Evolutionary conservation across 2,113 vertebrate species (phyloP), one percentile per base, ranked within the genome.

Genomic region (Tenrec ecaudatus): DNA sequence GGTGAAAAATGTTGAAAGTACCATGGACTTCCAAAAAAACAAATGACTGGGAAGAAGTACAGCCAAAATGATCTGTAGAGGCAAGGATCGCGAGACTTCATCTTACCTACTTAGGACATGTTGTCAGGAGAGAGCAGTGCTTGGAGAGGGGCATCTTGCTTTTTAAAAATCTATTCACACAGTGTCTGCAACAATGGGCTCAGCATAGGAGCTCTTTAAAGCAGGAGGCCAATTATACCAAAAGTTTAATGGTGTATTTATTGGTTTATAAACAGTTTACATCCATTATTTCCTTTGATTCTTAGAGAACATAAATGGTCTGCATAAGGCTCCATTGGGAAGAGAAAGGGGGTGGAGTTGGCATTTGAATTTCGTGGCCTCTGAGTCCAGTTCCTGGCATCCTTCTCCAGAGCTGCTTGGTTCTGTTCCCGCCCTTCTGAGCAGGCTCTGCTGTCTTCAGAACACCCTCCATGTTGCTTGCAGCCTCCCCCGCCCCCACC

Each of bases 361-460:
- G 3, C 12, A 64, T 93, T 71, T 71, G 33, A n/a, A 79, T 47
- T 1, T 14, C 0, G 15, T 40, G 57, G 79, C 31, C 31, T 88
- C 31, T 71, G 38, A 25, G 19, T 43, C 27, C 9, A 33, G 1
- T 2, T 82, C 29, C 22, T 60, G 1, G 0, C 1, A 0, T 57
- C 20, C 40, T 73, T 79, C 9, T 25, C 64, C n/a, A 38, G 69
- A 20, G 58, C 25, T 20, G 2, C 10, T 20, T 58, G 17, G 9
- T 60, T 27, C 62, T 27, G 10, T 12, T 0, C 57, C n/a, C 4
- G 66, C 4, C 12, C 9, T 31, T 87, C 36, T 58, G 60, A 73
- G 78, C 20, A 82, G 68, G 29, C 1, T 2, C 9, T 31, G 0
- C 0, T 7, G 40, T 14, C 27, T 81, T 75, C 15, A 16, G 16